Base-by-base conservation (phyloP, 2,113 vertebrate species). In the Rhegmatorhina hoffmannsi region DNA sequence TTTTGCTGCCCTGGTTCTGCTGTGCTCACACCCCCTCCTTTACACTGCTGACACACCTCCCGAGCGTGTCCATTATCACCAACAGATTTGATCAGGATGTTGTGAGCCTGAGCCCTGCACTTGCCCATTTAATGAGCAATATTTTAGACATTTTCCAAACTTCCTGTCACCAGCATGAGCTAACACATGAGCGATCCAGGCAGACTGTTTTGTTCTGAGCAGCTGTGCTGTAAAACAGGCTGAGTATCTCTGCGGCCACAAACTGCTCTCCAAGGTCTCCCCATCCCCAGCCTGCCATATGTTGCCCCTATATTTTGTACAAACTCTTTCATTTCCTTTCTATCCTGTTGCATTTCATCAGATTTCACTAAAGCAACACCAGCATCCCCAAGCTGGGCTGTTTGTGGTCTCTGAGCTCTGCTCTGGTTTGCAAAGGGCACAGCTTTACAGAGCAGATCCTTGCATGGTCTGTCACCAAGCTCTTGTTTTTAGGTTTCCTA, bases 101-200 rank as follows among this genome's bases (percentile, higher is more conserved):
- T 91, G 76, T 18, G 3, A 94, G 90, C 87, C 87, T 62, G 81
- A 86, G 70, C 53, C 55, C 53, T 78, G 77, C 87, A 60, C 67
- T 94, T 52, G n/a, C 78, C 62, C 70, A 66, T 87, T 89, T 91
- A 89, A 94, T 87, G 87, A 95, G 91, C 91, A 91, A 79, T 91
- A 95, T 97, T 96, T 95, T 84, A 95, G 87, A 91, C 85, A 62
- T 74, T 95, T 89, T 89, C 93, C 95, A 95, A 97, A 94, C 77
- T 95, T 91, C 91, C 89, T 89, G 84, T 95, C 95, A 95, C 89
- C 91, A 95, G 62, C 91, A 84, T 96, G 87, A 91, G 70, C 94
- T 91, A 89, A 94, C 89, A 92, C 84, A 73, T 31, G 2, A 86
- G 58, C 29, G 5, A 89, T 58, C 74, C 75, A 87, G 77, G 78